Conservation (phyloP, 2,797 vertebrate species). For the Enteromius paludinosus region DNA sequence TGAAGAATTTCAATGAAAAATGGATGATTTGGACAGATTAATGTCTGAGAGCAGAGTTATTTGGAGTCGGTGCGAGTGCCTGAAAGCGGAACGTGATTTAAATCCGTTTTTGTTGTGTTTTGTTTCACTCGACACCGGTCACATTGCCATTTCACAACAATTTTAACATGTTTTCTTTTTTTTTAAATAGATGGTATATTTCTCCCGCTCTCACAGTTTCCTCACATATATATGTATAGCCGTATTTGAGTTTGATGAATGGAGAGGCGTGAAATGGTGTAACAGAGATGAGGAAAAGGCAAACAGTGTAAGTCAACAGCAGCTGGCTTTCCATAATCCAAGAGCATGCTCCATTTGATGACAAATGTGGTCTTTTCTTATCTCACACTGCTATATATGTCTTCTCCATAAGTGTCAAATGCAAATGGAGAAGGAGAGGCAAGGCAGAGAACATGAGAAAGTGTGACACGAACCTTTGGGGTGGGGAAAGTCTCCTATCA, state of each 20-base stretch:
- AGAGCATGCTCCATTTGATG: slow-evolving; percentile 71
- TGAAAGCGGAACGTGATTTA: slow-evolving; percentile 64
- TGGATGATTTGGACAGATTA: slow-evolving; percentile 63
- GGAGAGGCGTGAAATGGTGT: slow-evolving; percentile 68
- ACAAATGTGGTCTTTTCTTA: slow-evolving; percentile 74
- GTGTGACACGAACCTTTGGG: slow-evolving; percentile 46
- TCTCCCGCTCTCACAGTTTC: background rate
- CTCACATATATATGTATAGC: slow-evolving; percentile 7
- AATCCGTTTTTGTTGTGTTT: slow-evolving; percentile 47
- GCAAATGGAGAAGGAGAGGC: slow-evolving; percentile 72
- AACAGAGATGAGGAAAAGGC: slow-evolving; percentile 73
- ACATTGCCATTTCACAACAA: slow-evolving; percentile 52
- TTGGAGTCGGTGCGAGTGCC: slow-evolving; percentile 60
- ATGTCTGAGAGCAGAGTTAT: slow-evolving; percentile 55
- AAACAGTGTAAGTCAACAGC: slow-evolving; percentile 71
- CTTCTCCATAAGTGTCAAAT: slow-evolving; percentile 69
- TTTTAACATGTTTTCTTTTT: slow-evolving; percentile 58
- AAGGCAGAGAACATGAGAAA: slow-evolving; percentile 62
- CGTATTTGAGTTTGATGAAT: slow-evolving; percentile 71
- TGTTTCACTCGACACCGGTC: slow-evolving; percentile 15
- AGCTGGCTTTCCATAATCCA: slow-evolving; percentile 70
- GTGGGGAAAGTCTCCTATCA: slow-evolving; percentile 45
- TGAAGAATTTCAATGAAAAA: slow-evolving; percentile 59
- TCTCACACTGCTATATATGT: slow-evolving; percentile 68
- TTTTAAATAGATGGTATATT: background rate